phyloP scores from a whole-genome alignment of 2,113 vertebrate genomes.

The Verasper variegatus region DNA sequence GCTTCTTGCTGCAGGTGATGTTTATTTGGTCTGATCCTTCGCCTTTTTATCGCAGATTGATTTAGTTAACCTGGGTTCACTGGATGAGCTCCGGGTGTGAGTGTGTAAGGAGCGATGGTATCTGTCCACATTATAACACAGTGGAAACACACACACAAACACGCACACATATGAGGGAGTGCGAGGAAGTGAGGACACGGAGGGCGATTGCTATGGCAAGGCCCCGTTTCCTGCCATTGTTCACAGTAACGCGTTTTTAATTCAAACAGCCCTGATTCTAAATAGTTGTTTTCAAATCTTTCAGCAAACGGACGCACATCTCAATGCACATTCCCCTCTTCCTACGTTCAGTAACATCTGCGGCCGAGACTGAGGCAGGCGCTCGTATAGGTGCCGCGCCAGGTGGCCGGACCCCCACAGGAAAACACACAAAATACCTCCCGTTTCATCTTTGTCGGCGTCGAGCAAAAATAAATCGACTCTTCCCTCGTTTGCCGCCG shows the following conservation, averaged over 20 bases:
- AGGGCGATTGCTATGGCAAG: conserved; percentile 28
- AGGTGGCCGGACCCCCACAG: conserved; percentile 53
- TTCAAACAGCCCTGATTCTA: conserved; percentile 2
- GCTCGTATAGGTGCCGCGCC: conserved; percentile 29
- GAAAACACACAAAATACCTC: conserved; percentile 38
- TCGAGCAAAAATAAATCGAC: too few relatives aligned
- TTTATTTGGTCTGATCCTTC: conserved; percentile 48
- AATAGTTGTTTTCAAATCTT: not conserved
- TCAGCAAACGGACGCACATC: not conserved
- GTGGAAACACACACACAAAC: conserved; percentile 15
- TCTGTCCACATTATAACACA: conserved; percentile 17
- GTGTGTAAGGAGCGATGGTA: conserved; percentile 41
- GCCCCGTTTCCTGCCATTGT: conserved; percentile 65
- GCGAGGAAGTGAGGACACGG: conserved; percentile 27
- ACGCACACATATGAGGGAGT: not conserved
- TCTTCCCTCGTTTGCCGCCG: too few relatives aligned
- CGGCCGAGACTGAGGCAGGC: conserved; percentile 12
- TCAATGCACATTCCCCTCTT: not conserved
- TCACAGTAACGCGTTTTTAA: conserved; percentile 31
- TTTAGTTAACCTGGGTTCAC: conserved; percentile 13
- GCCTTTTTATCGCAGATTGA: conserved; percentile 35
- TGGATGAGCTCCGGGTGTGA: conserved; percentile 59
- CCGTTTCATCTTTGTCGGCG: not conserved
- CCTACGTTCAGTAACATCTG: conserved; percentile 42
- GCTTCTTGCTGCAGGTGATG: conserved; percentile 48